phyloP scores from a whole-genome alignment of 2,888 invertebrate species.

The Dioctria linearis region DNA sequence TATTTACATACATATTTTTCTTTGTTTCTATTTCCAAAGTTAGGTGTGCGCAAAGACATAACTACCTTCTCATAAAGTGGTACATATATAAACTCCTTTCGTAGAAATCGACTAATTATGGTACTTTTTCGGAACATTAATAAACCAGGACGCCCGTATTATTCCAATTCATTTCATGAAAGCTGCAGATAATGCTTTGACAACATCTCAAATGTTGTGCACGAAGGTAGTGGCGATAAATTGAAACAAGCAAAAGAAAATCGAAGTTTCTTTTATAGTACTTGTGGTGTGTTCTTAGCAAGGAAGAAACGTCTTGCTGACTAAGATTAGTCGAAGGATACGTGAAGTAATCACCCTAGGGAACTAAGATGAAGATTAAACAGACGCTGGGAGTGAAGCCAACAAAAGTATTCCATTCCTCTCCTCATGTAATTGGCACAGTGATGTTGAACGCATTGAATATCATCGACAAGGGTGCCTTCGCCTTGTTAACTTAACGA shows the following conservation, averaged over 20 bases:
- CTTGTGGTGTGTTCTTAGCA: slow-evolving; percentile 24
- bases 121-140: not conserved
- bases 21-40: too few relatives aligned
- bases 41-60: slow-evolving; percentile 3
- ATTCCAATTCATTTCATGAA: slow-evolving; percentile 16
- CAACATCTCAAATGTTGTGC: slow-evolving; percentile 15
- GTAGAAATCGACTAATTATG: not conserved
- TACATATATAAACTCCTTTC: too few relatives aligned
- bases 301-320: slow-evolving; percentile 34
- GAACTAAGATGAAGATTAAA: slow-evolving; percentile 42
- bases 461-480: not conserved
- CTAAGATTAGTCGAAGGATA: slow-evolving; percentile 43
- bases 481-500: not conserved
- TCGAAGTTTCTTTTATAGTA: slow-evolving; percentile 23
- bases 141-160: slow-evolving; percentile 5
- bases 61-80: not conserved
- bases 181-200: slow-evolving; percentile 24
- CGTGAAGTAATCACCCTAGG: slow-evolving; percentile 40
- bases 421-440: not conserved
- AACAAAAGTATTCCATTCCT: not conserved
- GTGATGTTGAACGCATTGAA: not conserved
- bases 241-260: not conserved
- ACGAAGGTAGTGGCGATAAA: not conserved
- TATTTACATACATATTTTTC: too few relatives aligned
- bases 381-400: slow-evolving; percentile 5